A percentile compares a stretch with the other conserved stretches of the same genome.
phyloP scores from a whole-genome alignment of 2,797 vertebrate genomes.

The Takifugu rubripes region DNA sequence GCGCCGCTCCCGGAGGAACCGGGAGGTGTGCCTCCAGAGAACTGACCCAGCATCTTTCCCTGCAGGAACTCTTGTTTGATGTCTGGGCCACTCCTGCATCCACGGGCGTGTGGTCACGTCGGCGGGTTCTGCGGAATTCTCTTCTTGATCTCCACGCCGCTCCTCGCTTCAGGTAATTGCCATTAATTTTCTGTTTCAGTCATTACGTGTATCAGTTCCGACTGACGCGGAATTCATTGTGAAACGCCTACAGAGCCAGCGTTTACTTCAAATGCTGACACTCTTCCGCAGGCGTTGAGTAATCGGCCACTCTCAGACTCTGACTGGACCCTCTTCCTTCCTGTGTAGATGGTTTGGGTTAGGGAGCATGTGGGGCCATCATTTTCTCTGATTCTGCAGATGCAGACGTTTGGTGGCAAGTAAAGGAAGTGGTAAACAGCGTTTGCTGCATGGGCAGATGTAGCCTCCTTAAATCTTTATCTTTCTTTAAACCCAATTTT shows the following conservation, averaged over 20 bases:
- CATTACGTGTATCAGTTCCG: background rate
- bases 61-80: conserved; percentile 67
- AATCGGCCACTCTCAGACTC: conserved; percentile 1
- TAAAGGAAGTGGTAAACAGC: conserved; percentile 11
- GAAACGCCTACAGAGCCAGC: too few species aligned
- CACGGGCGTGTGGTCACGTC: conserved; percentile 54
- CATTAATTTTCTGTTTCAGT: background rate
- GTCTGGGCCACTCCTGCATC: conserved; percentile 53
- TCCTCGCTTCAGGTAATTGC: conserved; percentile 62
- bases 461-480: background rate
- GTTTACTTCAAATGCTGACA: background rate
- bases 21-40: background rate
- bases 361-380: background rate
- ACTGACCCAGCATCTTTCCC: background rate
- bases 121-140: conserved; percentile 59
- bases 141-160: conserved; percentile 55
- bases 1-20: background rate
- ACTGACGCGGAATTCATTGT: background rate
- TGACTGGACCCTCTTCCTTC: conserved; percentile 11
- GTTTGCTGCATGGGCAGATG: background rate
- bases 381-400: conserved; percentile 3
- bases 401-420: conserved; percentile 1
- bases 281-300: background rate
- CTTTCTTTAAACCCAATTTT: background rate
- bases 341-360: background rate